A percentile compares a stretch with the other conserved stretches of the same genome.
Evolutionary conservation across 2,888 invertebrate genomes (phyloP).

Genomic region (Microdon myrmicae): DNA sequence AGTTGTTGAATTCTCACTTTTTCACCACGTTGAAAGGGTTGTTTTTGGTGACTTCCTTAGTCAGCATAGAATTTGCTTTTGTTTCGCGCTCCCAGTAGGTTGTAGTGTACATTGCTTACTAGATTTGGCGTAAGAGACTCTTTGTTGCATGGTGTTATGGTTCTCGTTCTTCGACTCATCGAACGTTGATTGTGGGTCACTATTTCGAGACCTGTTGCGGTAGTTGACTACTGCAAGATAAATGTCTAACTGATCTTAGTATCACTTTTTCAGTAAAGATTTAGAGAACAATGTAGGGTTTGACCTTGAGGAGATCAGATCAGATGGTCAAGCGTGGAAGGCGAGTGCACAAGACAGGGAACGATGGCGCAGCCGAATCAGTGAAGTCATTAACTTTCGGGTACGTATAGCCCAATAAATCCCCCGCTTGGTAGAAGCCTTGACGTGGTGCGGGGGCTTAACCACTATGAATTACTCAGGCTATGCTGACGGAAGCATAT

Average conservation of each 20-base stretch:
- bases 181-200: slow-evolving; percentile 19
- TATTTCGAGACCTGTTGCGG: slow-evolving; percentile 19
- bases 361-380: too few relatives aligned
- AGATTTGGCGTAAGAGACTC: slow-evolving; percentile 46
- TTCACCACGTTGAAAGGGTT: slow-evolving; percentile 13
- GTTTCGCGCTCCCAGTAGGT: slow-evolving; percentile 3
- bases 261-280: slow-evolving; percentile 13
- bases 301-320: too few relatives aligned
- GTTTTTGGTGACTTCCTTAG: slow-evolving; percentile 14
- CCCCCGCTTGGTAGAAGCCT: too few relatives aligned
- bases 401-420: too few relatives aligned
- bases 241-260: slow-evolving; percentile 14
- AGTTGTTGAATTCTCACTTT: slow-evolving; percentile 13
- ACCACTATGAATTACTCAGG: too few relatives aligned
- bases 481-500: too few relatives aligned
- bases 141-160: slow-evolving; percentile 23
- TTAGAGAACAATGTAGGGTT: too few relatives aligned
- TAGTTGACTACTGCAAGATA: slow-evolving; percentile 19
- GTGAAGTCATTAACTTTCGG: too few relatives aligned
- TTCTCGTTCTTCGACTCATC: slow-evolving; percentile 33
- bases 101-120: slow-evolving; percentile 19
- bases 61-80: slow-evolving; percentile 21
- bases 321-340: too few relatives aligned
- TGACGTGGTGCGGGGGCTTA: too few relatives aligned
- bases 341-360: too few relatives aligned